Base-by-base conservation (phyloP, 2,797 vertebrate genomes). In the Simalia tracyae region DNA sequence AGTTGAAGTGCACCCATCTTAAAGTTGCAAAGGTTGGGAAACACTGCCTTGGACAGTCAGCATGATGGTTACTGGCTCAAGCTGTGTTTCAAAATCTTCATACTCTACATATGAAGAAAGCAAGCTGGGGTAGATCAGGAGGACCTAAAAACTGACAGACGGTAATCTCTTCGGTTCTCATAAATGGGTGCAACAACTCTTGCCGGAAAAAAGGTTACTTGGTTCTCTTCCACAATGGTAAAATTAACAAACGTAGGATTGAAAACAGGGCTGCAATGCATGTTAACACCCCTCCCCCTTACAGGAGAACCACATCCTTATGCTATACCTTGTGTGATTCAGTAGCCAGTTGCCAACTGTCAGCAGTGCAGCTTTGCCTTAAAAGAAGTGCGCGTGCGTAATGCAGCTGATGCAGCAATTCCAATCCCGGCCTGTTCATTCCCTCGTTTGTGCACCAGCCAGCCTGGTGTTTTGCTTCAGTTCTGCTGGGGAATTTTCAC, bases 301-400 rank as follows among this genome's bases (percentile, higher is more conserved):
- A 5, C 4, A 6, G n/a, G 66, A 31, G 5, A 68, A 15, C 66
- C n/a, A 6, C 66, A 31, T 15, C 14, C n/a, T 31, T 68, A 0
- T 54, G 50, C 50, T 54, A 59, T n/a, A 17, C n/a, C 4, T 12
- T 1, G n/a, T 68, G 66, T 17, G 66, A 31, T 31, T 68, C 12
- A 0, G 14, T 28, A 64, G 63, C 63, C 10, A 1, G 5, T 68
- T 68, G 12, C 4, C 66, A 31, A 68, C 66, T 5, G 2, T 15
- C 66, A 68, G n/a, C n/a, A 15, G 11, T 12, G 15, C 5, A 31
- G 15, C n/a, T 68, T 60, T 54, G 50, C 50, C 4, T n/a, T 28
- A 14, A 68, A 2, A 31, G 12, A 31, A 5, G 14, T 6, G 5
- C 0, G 12, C 2, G 0, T 5, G 4, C 2, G 1, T 7, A 5